Conservation (phyloP, 2,888 invertebrate genomes). For the Apodemia duryi region DNA sequence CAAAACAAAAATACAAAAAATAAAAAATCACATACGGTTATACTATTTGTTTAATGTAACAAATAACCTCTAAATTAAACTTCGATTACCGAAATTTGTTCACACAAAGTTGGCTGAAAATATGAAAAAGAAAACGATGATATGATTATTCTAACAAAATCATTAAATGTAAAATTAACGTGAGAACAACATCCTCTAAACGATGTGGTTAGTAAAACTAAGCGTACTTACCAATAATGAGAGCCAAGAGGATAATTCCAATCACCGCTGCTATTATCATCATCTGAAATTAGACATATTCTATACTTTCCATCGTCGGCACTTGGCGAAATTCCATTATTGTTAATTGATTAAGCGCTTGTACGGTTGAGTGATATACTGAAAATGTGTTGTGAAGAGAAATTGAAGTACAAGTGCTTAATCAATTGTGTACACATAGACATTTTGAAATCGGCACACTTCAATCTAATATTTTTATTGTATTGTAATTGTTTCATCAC, state of each 20-base stretch:
- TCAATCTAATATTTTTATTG: too few relatives aligned
- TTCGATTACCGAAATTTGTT: slow-evolving; percentile 72
- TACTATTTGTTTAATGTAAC: slow-evolving; percentile 54
- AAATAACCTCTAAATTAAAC: slow-evolving; percentile 68
- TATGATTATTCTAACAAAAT: slow-evolving; percentile 61
- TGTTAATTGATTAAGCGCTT: too few relatives aligned
- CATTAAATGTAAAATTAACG: slow-evolving; percentile 33
- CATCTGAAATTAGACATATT: slow-evolving; percentile 79
- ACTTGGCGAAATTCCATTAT: too few relatives aligned
- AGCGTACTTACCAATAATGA: slow-evolving; percentile 90
- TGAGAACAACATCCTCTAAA: slow-evolving; percentile 34
- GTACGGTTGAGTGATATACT: too few relatives aligned
- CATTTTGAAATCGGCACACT: too few relatives aligned
- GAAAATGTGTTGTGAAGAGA: too few relatives aligned
- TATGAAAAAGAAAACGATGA: slow-evolving; percentile 59
- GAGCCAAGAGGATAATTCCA: slow-evolving; percentile 89
- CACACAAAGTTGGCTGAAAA: slow-evolving; percentile 78
- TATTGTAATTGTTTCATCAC: too few relatives aligned
- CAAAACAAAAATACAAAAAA: slow-evolving; percentile 61
- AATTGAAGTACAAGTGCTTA: too few relatives aligned
- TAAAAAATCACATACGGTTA: slow-evolving; percentile 57
- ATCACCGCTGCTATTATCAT: slow-evolving; percentile 95
- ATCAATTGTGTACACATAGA: too few relatives aligned
- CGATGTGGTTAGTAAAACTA: slow-evolving; percentile 10
- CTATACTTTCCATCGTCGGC: too few relatives aligned